Evolutionary conservation across 2,888 invertebrate genomes (phyloP), one percentile per base, ranked within the genome.

Genomic region (Troides aeacus): DNA sequence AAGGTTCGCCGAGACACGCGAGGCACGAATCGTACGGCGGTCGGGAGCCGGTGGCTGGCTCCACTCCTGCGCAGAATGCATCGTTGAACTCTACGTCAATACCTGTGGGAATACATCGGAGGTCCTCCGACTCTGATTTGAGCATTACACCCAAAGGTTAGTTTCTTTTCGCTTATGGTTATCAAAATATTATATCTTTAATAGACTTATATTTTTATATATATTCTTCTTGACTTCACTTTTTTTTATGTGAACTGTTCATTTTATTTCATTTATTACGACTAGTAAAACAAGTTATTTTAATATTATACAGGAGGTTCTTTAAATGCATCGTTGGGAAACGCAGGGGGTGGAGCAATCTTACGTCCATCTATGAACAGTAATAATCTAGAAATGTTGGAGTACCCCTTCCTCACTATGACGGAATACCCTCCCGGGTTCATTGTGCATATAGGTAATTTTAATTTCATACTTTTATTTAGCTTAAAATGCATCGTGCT

Each of bases 331-430:
- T 94, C 82, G 0, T 79, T 80, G 0, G 88, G 81, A 15, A 90
- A 87, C 75, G 92, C 94, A 0, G 91, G 92, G 77, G 94, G 89
- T 68, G 94, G 93, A 83, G 93, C 94, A 64, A 93, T 94, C 72
- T 85, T 95, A 71, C 93, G 95, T 57, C 94, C 95, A 0, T 93
- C 94, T 0, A 94, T 95, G 89, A 96, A 96, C 81, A 95, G 95
- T 77, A 96, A 97, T 73, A 95, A 95, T 80, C 92, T 98, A 78
- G 98, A 98, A 74, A 96, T 98, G 95, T 88, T 98, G 83, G 99
- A 99, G 82, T 99, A 98, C 87, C 99, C 99, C 0, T 99, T 99
- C 85, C 93, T 99, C 66, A 99, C 99, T 0, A 96, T 99, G 94
- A 94, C 96, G 0, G 96, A 96, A 78, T 98, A 97, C 86, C 98